Conservation (phyloP, 2,797 vertebrate species). For the Taeniopygia guttata region DNA sequence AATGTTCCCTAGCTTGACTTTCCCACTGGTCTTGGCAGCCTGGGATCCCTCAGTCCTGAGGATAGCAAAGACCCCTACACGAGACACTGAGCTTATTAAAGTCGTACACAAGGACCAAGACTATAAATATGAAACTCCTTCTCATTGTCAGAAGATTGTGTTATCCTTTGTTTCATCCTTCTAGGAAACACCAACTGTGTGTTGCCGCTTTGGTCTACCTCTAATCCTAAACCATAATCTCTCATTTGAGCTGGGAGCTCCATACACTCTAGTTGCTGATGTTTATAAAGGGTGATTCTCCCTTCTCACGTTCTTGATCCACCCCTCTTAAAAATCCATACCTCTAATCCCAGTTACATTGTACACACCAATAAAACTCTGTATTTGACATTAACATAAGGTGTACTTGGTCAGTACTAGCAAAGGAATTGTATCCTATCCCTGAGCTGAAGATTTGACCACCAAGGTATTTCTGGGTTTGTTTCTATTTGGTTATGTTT, state of each 20-base stretch:
- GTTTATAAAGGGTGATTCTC: background rate
- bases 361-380: background rate
- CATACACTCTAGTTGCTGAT: background rate
- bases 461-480: background rate
- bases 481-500: background rate
- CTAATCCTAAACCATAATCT: background rate
- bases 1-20: background rate
- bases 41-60: background rate
- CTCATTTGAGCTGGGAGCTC: background rate
- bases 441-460: background rate
- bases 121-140: background rate
- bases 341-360: background rate
- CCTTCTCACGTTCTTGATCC: background rate
- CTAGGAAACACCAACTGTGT: background rate
- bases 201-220: background rate
- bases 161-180: background rate
- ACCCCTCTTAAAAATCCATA: background rate
- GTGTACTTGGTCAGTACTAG: background rate
- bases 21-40: background rate
- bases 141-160: background rate
- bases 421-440: background rate
- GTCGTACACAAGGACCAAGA: background rate
- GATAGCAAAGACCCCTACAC: background rate
- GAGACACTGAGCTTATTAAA: background rate
- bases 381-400: background rate